Percentiles rank a stretch among this genome's conserved stretches.
Evolutionary conservation across 23 tunicate species (phyloP).

Genomic region (Styela clava): DNA sequence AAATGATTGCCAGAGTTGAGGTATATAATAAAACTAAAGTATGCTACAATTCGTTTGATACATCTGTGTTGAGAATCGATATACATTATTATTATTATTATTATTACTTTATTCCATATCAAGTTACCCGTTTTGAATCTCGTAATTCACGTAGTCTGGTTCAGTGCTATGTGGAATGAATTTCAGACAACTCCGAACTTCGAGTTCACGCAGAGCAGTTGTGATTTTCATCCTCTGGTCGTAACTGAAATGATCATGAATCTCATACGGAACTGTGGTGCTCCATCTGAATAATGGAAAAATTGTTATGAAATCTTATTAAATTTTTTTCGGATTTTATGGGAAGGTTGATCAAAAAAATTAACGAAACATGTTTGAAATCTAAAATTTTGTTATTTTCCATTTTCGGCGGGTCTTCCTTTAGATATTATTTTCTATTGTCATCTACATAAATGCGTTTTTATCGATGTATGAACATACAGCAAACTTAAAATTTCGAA

Average conservation of each 20-base stretch:
- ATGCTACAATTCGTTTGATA: not conserved
- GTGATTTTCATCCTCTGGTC: constrained; percentile 31
- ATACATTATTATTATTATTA: not conserved
- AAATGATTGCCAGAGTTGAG: not conserved
- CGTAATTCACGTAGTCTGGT: constrained; percentile 44
- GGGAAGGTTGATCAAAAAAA: too few species aligned
- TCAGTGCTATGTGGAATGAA: constrained; percentile 51
- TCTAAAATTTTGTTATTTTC: too few species aligned
- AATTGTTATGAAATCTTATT: too few species aligned
- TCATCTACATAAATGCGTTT: too few species aligned
- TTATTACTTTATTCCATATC: not conserved
- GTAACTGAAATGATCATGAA: constrained; percentile 43
- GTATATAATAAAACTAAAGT: not conserved
- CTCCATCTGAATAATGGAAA: constrained; percentile 64
- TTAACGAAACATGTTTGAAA: too few species aligned
- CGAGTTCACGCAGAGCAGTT: constrained; percentile 49
- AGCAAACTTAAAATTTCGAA: too few species aligned
- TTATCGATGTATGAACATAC: too few species aligned
- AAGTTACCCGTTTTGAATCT: constrained; percentile 49
- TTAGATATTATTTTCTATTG: too few species aligned
- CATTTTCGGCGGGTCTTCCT: too few species aligned
- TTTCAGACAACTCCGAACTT: constrained; percentile 48
- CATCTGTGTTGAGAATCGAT: too few species aligned
- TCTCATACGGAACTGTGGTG: constrained; percentile 38
- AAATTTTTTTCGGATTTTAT: too few species aligned